These are phyloP conservation scores for Idaea aversata DNA, from an alignment of 2,888 invertebrate species.

Conservation along the genomic window DNA sequence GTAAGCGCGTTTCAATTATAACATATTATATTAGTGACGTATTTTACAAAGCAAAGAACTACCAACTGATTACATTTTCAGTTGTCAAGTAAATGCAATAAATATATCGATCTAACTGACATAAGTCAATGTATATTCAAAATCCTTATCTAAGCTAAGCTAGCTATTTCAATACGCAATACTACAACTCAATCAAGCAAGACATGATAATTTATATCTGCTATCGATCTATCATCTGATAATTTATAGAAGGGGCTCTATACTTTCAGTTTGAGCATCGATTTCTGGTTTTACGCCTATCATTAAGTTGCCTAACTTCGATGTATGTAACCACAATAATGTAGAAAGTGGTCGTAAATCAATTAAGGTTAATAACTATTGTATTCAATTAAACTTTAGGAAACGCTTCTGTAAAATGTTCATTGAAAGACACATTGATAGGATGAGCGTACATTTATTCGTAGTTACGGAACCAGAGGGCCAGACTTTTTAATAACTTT, in stretches of 20 bases:
- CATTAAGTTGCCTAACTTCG: slow-evolving; percentile 12
- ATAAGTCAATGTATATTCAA: neutral
- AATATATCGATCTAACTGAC: neutral
- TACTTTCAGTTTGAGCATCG: slow-evolving; percentile 16
- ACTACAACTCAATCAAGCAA: slow-evolving; percentile 3
- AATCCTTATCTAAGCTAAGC: neutral
- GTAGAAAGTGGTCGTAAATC: neutral
- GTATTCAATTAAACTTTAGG: neutral
- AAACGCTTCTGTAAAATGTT: neutral
- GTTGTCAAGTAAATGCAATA: neutral
- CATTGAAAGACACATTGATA: neutral
- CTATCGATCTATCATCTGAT: slow-evolving; percentile 12
- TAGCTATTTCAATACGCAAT: neutral
- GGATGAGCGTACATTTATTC: neutral
- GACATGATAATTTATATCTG: slow-evolving; percentile 7
- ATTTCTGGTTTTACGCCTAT: slow-evolving; percentile 20
- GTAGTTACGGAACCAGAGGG: too few relatives aligned
- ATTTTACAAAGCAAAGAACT: neutral
- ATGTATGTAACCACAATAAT: neutral
- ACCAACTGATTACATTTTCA: neutral
- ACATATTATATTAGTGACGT: neutral
- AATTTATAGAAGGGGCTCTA: slow-evolving; percentile 30
- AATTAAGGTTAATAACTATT: neutral
- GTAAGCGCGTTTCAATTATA: slow-evolving; percentile 24
- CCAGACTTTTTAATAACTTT: too few relatives aligned